Percentiles rank a stretch among this genome's conserved stretches.
phyloP scores from a whole-genome alignment of 2,888 invertebrate species.

The Drosophila affinis region DNA sequence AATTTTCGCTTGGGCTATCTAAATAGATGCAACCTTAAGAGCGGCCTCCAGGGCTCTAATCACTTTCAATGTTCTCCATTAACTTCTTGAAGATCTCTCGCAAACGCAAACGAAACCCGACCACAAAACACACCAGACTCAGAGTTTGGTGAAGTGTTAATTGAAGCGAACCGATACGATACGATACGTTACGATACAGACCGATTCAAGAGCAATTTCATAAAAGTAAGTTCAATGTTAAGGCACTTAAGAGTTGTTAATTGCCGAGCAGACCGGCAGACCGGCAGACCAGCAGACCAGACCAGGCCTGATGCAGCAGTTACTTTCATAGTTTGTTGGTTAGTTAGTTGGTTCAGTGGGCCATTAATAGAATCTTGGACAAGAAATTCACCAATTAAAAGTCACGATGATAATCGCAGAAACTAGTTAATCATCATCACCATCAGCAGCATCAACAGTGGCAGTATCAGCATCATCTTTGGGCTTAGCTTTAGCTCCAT shows the following conservation, averaged over 20 bases:
- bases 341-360: conserved; percentile 25
- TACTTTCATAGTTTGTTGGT: conserved; percentile 13
- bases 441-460: not conserved
- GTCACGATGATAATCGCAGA: conserved; percentile 34
- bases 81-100: conserved; percentile 2
- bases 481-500: conserved; percentile 3
- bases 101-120: conserved; percentile 11
- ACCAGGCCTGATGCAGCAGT: conserved; percentile 4
- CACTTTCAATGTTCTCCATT: conserved; percentile 29
- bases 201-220: conserved; percentile 29
- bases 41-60: conserved; percentile 27
- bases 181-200: not conserved
- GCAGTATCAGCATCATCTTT: conserved; percentile 7
- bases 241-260: conserved; percentile 43
- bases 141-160: conserved; percentile 36
- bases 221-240: conserved; percentile 40
- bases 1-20: conserved; percentile 20
- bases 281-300: too few species aligned
- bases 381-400: conserved; percentile 43
- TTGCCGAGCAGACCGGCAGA: conserved; percentile 20
- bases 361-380: conserved; percentile 40
- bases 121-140: conserved; percentile 15
- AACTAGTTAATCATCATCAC: conserved; percentile 36
- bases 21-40: conserved; percentile 27
- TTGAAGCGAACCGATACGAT: conserved; percentile 24